phyloP scores from a whole-genome alignment of 2,888 invertebrate species.

The Anaspis maculata region DNA sequence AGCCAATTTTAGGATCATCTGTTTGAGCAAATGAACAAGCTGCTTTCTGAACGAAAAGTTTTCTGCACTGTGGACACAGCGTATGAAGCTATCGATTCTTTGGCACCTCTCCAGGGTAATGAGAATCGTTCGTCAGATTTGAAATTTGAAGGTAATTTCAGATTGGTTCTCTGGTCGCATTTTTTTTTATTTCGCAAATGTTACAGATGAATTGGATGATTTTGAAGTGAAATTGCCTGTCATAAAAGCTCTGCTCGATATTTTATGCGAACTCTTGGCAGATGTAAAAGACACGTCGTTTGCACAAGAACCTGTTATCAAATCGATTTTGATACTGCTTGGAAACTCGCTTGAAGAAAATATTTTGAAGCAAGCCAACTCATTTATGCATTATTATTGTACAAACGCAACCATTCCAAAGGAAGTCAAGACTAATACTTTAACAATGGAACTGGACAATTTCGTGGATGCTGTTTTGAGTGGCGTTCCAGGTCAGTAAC shows the following conservation, averaged over 20 bases:
- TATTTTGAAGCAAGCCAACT: slow-evolving; percentile 21
- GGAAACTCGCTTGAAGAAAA: slow-evolving; percentile 40
- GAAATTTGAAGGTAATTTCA: slow-evolving; percentile 25
- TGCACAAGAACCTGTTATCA: slow-evolving; percentile 45
- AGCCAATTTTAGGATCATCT: slow-evolving; percentile 29
- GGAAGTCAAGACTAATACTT: slow-evolving; percentile 20
- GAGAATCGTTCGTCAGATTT: slow-evolving; percentile 10
- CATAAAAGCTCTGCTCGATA: slow-evolving; percentile 42
- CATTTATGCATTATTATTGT: slow-evolving; percentile 23
- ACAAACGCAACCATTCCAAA: slow-evolving; percentile 25
- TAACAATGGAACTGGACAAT: slow-evolving; percentile 30
- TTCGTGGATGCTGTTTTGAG: slow-evolving; percentile 28
- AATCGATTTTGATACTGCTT: slow-evolving; percentile 40
- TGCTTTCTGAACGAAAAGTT: slow-evolving; percentile 49
- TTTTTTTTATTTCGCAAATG: slow-evolving; percentile 3
- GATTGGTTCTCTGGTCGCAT: not conserved
- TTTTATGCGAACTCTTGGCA: slow-evolving; percentile 44
- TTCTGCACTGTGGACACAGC: slow-evolving; percentile 53
- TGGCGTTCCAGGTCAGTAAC: slow-evolving; percentile 30
- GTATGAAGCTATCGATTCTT: slow-evolving; percentile 53
- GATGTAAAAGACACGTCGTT: slow-evolving; percentile 40
- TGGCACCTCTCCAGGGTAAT: slow-evolving; percentile 36
- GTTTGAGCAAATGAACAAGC: slow-evolving; percentile 44
- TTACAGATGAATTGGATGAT: slow-evolving; percentile 46
- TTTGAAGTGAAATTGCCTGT: slow-evolving; percentile 44